Conservation (phyloP, 2,797 vertebrate genomes). For the Orestias chungarensis region DNA sequence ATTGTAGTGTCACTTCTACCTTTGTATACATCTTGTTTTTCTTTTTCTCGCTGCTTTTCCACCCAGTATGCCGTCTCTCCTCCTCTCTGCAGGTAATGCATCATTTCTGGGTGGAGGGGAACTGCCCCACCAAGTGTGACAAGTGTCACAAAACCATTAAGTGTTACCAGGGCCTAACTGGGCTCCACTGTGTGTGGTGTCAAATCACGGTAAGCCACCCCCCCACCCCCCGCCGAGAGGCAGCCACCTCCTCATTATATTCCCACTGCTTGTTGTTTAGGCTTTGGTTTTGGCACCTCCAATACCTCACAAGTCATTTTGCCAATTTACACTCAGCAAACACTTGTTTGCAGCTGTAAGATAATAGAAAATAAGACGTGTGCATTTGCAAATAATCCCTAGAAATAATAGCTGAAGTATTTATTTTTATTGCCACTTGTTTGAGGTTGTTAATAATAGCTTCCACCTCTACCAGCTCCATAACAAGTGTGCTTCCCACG, state of each 20-base stretch:
- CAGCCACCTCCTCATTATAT: constrained; percentile 73
- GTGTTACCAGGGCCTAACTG: constrained; percentile 95
- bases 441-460: constrained; percentile 38
- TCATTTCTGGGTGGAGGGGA: constrained; percentile 96
- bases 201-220: constrained; percentile 89
- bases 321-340: constrained; percentile 76
- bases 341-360: constrained; percentile 52
- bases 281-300: constrained; percentile 64
- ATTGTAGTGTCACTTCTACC: constrained; percentile 35
- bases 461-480: constrained; percentile 82
- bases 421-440: constrained; percentile 7
- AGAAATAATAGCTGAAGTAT: constrained; percentile 5
- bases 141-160: constrained; percentile 97
- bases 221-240: constrained; percentile 64
- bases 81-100: constrained; percentile 87
- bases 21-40: constrained; percentile 56
- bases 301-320: constrained; percentile 49
- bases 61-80: constrained; percentile 33
- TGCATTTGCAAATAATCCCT: constrained; percentile 36
- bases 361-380: constrained; percentile 47
- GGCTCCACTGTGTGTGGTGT: constrained; percentile 96
- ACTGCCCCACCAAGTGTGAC: constrained; percentile 94
- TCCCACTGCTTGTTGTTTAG: constrained; percentile 68
- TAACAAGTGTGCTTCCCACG: constrained; percentile 95
- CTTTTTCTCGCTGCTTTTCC: constrained; percentile 54